Percentiles rank a stretch among this genome's conserved stretches.
Evolutionary conservation across 2,888 invertebrate genomes (phyloP).

Genomic region (Tiphia femorata): DNA sequence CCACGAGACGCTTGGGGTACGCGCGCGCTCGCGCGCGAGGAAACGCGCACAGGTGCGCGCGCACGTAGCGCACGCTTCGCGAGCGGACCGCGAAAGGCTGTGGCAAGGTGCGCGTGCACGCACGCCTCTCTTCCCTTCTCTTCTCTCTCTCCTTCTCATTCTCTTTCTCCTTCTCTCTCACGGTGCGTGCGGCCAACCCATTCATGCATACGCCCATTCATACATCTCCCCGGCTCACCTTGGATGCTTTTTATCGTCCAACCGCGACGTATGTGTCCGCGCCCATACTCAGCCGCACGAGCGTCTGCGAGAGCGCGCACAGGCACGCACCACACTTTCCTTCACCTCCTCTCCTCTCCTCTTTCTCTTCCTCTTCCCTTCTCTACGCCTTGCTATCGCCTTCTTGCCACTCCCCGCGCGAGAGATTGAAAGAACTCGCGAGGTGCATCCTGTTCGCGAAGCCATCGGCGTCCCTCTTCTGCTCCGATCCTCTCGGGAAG

Average conservation of each 20-base stretch:
- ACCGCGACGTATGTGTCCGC: conserved; percentile 29
- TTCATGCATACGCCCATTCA: conserved; percentile 67
- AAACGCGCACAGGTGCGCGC: not conserved
- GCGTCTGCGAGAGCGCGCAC: no score
- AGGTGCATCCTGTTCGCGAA: no score
- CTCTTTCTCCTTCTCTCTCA: conserved; percentile 9
- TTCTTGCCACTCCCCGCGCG: no score
- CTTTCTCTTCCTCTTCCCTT: no score
- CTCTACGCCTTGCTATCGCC: no score
- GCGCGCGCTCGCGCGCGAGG: not conserved
- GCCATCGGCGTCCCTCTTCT: no score
- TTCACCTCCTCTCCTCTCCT: not conserved
- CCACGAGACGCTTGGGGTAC: not conserved
- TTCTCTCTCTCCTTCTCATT: conserved; percentile 9
- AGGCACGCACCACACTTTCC: not conserved
- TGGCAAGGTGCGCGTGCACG: conserved; percentile 27
- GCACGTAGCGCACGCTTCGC: not conserved
- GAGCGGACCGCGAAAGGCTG: conserved; percentile 7
- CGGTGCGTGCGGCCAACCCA: conserved; percentile 55
- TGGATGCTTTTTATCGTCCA: conserved; percentile 58
- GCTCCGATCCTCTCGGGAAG: no score
- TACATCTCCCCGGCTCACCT: conserved; percentile 62
- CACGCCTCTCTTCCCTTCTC: conserved; percentile 21
- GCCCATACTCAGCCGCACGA: conserved; percentile 7
- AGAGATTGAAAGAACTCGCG: not conserved